Evolutionary conservation across 2,888 invertebrate species (phyloP), one percentile per base, ranked within the genome.

Genomic region (Drosophila tripunctata): DNA sequence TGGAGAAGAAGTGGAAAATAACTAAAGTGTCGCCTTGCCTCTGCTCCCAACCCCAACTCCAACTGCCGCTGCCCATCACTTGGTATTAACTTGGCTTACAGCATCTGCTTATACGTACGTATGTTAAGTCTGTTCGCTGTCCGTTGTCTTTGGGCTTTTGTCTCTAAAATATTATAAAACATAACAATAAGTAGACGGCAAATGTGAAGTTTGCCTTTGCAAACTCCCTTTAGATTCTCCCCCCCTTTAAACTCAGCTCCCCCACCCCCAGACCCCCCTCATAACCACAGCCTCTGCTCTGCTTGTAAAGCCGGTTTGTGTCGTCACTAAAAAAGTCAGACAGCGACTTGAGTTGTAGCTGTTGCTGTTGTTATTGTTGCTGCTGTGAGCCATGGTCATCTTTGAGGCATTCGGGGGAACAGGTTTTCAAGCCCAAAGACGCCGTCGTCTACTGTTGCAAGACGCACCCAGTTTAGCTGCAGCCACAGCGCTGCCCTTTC

Each of bases 171-270:
- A 85, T 85, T 81, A 81, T 81, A 81, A 81, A 85, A 82, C 81
- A 85, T 81, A 85, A 81, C 86, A 85, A 81, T 85, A 81, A 85
- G 83, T 82, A 79, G 77, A 77, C 75, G 78, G 76, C 70, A 78
- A 84, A 85, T 75, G 80, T 81, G 70, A 84, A 70, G 71, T 71
- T 70, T 75, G 68, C n/a, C 70, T 69, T 69, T 64, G 56, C 67
- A 56, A n/a, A 55, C 50, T 38, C 47, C 10, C 58, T 38, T 47
- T 8, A 24, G 54, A 27, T 22, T 12, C 38, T 21, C 27, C 54
- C 63, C 44, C 40, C 35, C 7, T 33, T 12, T n/a, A n/a, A n/a
- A n/a, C 5, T 33, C 7, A 0, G 2, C 6, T n/a, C 6, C 52
- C 14, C 6, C 43, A 10, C 12, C 17, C n/a, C 4, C 12, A 5